Conservation (phyloP, 64 coral and sea anemone species). For the Catalaphyllia jardinei region DNA sequence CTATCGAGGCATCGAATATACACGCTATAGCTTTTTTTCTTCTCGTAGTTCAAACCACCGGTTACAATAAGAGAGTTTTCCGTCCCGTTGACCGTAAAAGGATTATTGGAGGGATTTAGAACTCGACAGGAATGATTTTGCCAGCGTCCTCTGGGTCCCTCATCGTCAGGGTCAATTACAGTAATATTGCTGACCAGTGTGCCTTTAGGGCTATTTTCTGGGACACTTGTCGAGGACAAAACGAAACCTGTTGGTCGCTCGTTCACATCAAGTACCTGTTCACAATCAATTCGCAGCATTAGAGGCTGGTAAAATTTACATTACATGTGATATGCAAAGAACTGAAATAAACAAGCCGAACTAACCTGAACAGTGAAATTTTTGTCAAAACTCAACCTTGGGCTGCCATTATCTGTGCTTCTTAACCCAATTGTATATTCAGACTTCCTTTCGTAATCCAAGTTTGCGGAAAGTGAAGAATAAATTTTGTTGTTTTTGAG, state of each 20-base stretch:
- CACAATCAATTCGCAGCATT: neutral
- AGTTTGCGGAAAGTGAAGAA: constrained; percentile 32
- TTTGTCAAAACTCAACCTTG: constrained; percentile 40
- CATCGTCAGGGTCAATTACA: constrained; percentile 56
- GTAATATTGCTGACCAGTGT: constrained; percentile 50
- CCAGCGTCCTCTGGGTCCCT: constrained; percentile 63
- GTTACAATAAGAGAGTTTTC: constrained; percentile 32
- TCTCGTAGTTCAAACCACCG: constrained; percentile 63
- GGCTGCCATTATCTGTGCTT: constrained; percentile 38
- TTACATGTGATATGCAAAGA: neutral
- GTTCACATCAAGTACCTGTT: constrained; percentile 54
- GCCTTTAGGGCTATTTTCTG: constrained; percentile 55
- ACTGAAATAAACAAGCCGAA: neutral
- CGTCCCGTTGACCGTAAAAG: constrained; percentile 45
- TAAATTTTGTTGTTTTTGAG: constrained; percentile 45
- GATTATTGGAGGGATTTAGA: constrained; percentile 24
- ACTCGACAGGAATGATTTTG: constrained; percentile 45
- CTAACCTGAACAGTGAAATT: constrained; percentile 55
- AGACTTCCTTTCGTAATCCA: constrained; percentile 53
- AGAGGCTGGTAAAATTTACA: neutral
- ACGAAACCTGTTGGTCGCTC: constrained; percentile 56
- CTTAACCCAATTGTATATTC: constrained; percentile 24
- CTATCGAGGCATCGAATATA: constrained; percentile 53
- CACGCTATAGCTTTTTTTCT: neutral
- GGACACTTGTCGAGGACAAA: constrained; percentile 16